phyloP scores from a whole-genome alignment of 2,113 vertebrate species.

The Elephas maximus region DNA sequence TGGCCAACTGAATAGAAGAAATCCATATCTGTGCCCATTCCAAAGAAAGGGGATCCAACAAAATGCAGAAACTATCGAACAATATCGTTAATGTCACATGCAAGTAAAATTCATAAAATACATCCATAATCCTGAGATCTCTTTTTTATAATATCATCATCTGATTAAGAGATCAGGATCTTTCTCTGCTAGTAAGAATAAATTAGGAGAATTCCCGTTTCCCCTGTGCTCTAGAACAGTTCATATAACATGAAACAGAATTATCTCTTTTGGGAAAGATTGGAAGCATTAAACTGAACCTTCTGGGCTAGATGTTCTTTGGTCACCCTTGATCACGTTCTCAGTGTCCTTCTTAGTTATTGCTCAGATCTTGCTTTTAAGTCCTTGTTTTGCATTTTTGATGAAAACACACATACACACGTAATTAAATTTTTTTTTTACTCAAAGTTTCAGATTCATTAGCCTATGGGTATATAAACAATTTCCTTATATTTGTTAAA shows the following conservation, averaged over 20 bases:
- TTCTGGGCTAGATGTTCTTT: not conserved
- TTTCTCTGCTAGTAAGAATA: conserved; percentile 4
- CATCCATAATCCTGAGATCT: not conserved
- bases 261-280: not conserved
- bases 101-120: no score
- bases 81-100: no score
- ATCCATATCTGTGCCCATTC: no score
- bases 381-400: not conserved
- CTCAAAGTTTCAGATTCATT: not conserved
- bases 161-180: not conserved
- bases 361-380: conserved; percentile 16
- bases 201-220: conserved; percentile 19
- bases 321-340: not conserved
- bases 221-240: not conserved
- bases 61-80: no score
- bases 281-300: not conserved
- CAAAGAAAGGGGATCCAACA: no score
- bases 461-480: conserved; percentile 5
- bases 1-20: no score
- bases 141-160: conserved; percentile 45
- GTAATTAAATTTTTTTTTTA: not conserved
- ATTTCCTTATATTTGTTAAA: conserved; percentile 20
- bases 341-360: not conserved
- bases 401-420: not conserved
- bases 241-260: not conserved